These are phyloP conservation scores for Cepaea nemoralis DNA, from an alignment of 1,140 invertebrate genomes.

Conservation along the genomic window DNA sequence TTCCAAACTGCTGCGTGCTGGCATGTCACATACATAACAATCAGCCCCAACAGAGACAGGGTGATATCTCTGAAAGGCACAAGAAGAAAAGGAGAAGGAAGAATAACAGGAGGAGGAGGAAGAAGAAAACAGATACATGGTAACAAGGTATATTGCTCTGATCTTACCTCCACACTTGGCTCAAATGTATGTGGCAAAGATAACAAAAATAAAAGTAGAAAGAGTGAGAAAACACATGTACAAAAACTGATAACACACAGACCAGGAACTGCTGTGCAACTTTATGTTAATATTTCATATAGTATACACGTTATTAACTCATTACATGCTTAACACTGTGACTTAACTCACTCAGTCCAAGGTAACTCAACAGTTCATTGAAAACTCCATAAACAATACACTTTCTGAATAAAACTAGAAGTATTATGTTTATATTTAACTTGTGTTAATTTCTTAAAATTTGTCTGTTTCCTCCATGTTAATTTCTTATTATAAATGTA, in stretches of 20 bases:
- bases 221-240: not conserved
- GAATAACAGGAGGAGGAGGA: not conserved
- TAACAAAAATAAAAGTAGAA: constrained; percentile 31
- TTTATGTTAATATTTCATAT: no score
- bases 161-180: constrained; percentile 39
- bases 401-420: no score
- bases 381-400: no score
- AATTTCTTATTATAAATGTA: not conserved
- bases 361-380: no score
- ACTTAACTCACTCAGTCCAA: no score
- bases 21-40: no score
- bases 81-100: not conserved
- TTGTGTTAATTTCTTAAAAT: not conserved
- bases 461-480: not conserved
- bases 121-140: not conserved
- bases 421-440: not conserved
- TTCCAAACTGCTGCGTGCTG: no score
- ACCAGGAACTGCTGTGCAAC: not conserved
- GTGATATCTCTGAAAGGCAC: no score
- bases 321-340: no score
- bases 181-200: constrained; percentile 30
- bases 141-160: not conserved
- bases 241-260: not conserved
- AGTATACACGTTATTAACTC: no score
- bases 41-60: no score